Evolutionary conservation across 2,113 vertebrate genomes (phyloP).

Genomic region (Alaudala cheleensis): DNA sequence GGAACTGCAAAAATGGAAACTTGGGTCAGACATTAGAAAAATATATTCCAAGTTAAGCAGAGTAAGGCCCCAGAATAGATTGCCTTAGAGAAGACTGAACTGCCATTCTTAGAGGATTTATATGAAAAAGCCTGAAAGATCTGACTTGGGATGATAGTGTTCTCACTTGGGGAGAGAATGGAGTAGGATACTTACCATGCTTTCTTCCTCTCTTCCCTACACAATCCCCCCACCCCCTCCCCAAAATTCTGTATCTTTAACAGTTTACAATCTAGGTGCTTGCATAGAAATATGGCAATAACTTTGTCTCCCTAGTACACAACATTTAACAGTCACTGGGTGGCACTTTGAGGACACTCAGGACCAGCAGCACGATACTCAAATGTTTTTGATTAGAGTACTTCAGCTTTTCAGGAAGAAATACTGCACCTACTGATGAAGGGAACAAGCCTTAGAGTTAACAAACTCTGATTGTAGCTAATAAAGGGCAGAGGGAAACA

Average conservation of each 20-base stretch:
- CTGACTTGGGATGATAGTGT: neutral
- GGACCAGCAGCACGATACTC: neutral
- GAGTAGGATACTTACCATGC: neutral
- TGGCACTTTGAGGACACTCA: neutral
- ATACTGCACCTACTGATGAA: neutral
- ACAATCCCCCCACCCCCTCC: fast-evolving
- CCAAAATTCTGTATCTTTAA: neutral
- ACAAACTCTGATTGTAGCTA: neutral
- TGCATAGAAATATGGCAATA: neutral
- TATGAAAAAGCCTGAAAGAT: neutral
- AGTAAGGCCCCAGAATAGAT: neutral
- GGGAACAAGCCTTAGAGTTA: neutral
- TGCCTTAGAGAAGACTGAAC: neutral
- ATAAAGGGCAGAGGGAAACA: neutral
- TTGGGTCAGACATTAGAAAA: neutral
- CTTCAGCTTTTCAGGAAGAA: neutral
- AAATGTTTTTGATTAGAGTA: neutral
- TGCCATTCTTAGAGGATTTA: neutral
- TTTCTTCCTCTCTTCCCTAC: neutral
- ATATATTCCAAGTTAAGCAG: neutral
- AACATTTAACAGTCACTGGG: neutral
- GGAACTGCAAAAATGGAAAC: neutral
- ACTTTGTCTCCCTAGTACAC: neutral
- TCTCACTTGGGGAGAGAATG: neutral
- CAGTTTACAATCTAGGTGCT: neutral